Evolutionary conservation across 1,140 invertebrate species (phyloP).

Genomic region (Macrosteles quadrilineatus): DNA sequence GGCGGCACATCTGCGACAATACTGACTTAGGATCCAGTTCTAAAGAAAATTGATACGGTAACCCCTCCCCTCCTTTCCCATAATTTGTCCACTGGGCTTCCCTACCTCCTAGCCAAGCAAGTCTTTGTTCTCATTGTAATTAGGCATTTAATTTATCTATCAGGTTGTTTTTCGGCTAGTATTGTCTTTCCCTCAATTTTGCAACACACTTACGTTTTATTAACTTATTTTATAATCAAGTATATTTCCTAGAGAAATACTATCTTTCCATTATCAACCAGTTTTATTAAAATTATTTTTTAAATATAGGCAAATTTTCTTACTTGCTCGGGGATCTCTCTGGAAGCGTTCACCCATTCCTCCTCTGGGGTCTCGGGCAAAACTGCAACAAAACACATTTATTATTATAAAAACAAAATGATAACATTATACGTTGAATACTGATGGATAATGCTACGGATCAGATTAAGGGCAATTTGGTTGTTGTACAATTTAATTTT

Average conservation of each 20-base stretch:
- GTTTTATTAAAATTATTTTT: too few relatives aligned
- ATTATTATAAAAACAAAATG: neutral
- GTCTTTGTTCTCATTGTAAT: too few relatives aligned
- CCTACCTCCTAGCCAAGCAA: neutral
- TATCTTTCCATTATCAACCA: too few relatives aligned
- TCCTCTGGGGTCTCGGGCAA: constrained; percentile 16
- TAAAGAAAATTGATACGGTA: neutral
- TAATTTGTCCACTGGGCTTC: neutral
- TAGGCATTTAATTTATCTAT: neutral
- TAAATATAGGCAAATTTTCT: too few relatives aligned
- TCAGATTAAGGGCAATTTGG: neutral
- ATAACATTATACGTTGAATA: neutral
- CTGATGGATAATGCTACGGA: neutral
- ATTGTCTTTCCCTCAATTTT: neutral
- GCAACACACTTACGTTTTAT: too few relatives aligned
- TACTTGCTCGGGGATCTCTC: constrained; percentile 31
- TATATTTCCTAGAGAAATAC: too few relatives aligned
- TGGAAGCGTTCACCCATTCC: constrained; percentile 25
- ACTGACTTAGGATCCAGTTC: neutral
- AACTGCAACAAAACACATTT: constrained; percentile 17
- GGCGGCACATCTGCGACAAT: neutral
- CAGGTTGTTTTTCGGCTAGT: neutral
- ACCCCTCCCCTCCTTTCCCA: neutral
- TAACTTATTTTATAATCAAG: too few relatives aligned
- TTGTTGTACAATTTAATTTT: neutral